Evolutionary conservation across 2,113 vertebrate genomes (phyloP).

Genomic region (Zingel zingel): DNA sequence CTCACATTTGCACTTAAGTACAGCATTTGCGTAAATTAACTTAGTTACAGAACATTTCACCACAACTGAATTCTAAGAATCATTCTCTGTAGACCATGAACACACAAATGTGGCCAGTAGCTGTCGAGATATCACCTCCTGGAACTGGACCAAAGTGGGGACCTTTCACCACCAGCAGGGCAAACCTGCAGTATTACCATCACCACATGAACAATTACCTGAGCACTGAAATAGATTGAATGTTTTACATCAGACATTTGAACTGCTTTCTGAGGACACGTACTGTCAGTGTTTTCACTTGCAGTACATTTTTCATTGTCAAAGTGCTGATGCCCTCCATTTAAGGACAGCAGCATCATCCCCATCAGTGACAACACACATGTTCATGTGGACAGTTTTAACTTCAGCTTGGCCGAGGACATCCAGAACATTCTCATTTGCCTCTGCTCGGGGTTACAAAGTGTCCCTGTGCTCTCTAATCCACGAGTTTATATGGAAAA

Average conservation of each 20-base stretch:
- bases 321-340: slow-evolving; percentile 14
- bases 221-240: neutral
- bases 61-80: neutral
- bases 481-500: slow-evolving; percentile 74
- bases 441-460: slow-evolving; percentile 54
- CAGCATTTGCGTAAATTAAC: too few species aligned
- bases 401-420: slow-evolving; percentile 39
- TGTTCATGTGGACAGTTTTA: slow-evolving; percentile 45
- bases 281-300: neutral
- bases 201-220: neutral
- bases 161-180: neutral
- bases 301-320: neutral
- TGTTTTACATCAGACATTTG: slow-evolving; percentile 14
- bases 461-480: slow-evolving; percentile 71
- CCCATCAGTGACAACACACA: slow-evolving; percentile 18
- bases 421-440: slow-evolving; percentile 62
- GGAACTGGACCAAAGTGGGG: too few species aligned
- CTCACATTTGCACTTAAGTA: too few species aligned
- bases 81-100: neutral
- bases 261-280: slow-evolving; percentile 34
- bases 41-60: too few species aligned
- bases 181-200: neutral
- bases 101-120: neutral
- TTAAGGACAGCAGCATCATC: slow-evolving; percentile 26
- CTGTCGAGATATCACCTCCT: neutral